phyloP scores from a whole-genome alignment of 2,113 vertebrate species.

The Dromiciops gliroides region DNA sequence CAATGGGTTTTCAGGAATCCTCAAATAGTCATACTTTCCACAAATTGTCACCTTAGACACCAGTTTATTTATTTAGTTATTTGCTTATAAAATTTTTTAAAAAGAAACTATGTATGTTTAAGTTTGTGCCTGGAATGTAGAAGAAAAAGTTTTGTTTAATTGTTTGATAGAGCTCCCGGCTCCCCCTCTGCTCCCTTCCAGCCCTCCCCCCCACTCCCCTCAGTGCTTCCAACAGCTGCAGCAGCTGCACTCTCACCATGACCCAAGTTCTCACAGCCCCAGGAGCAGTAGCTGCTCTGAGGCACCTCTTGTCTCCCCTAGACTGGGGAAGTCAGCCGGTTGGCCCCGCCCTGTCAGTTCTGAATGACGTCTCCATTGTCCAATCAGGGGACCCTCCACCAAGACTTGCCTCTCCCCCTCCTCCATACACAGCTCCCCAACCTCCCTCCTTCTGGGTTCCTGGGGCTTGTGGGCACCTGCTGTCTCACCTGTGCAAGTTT shows the following conservation, averaged over 20 bases:
- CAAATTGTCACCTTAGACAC: background rate
- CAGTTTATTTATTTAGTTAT: background rate
- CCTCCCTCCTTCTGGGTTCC: rapidly evolving
- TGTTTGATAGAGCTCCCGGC: no score
- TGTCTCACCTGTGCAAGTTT: background rate
- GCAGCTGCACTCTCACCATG: slow-evolving; percentile 37
- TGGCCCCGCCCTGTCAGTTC: slow-evolving; percentile 45
- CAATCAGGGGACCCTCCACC: slow-evolving; percentile 47
- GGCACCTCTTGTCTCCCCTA: background rate
- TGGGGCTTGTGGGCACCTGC: rapidly evolving
- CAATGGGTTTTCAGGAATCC: background rate
- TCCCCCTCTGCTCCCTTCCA: rapidly evolving
- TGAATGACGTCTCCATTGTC: slow-evolving; percentile 61
- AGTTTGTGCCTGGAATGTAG: no score
- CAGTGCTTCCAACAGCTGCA: background rate
- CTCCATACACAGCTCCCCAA: background rate
- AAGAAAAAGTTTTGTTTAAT: no score
- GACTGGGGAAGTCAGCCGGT: background rate
- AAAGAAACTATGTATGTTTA: no score
- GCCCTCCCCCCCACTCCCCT: no score
- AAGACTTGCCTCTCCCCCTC: background rate
- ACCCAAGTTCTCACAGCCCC: slow-evolving; percentile 18
- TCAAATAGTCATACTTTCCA: background rate
- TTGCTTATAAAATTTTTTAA: no score
- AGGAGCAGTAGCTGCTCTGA: rapidly evolving